Evolutionary conservation across 2,888 invertebrate genomes (phyloP).

Genomic region (Pandemis corylana): DNA sequence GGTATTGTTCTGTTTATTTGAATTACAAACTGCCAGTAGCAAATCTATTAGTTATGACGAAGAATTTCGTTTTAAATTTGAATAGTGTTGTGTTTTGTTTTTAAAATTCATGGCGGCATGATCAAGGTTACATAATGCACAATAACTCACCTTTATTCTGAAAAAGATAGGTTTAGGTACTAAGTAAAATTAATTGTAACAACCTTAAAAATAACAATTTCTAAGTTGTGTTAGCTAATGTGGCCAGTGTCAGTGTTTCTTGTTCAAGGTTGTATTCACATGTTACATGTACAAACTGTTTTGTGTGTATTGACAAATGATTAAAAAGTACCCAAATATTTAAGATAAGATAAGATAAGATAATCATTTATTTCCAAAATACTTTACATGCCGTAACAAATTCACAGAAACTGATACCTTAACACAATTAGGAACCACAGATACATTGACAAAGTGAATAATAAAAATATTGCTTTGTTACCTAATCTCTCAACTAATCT

Average conservation of each 20-base stretch:
- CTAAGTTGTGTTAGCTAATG: no score
- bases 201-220: not conserved
- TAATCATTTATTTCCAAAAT: no score
- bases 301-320: not conserved
- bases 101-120: not conserved
- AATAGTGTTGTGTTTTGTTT: not conserved
- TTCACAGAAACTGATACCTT: no score
- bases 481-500: not conserved
- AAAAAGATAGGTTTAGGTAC: not conserved
- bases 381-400: no score
- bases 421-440: no score
- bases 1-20: constrained; percentile 15
- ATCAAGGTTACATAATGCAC: not conserved
- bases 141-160: not conserved
- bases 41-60: not conserved
- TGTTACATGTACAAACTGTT: not conserved
- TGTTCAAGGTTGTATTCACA: not conserved
- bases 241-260: not conserved
- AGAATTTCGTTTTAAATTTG: not conserved
- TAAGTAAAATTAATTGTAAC: not conserved
- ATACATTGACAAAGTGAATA: constrained; percentile 13
- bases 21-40: constrained; percentile 9
- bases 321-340: not conserved
- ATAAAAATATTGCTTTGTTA: not conserved
- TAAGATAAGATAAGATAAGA: no score